Evolutionary conservation across 2,888 invertebrate genomes (phyloP).

Genomic region (Chorisops tibialis): DNA sequence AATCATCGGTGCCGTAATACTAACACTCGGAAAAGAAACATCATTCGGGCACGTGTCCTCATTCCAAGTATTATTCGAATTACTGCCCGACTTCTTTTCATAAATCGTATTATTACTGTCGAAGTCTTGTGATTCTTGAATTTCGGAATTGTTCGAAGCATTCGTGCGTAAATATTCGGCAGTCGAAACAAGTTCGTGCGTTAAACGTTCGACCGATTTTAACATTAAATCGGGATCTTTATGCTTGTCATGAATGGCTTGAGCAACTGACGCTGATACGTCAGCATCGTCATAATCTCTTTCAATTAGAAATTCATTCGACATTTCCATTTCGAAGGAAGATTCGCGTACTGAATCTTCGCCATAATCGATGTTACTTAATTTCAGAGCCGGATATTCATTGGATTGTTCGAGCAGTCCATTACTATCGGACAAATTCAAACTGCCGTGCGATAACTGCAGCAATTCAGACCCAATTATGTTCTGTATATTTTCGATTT

Average conservation of each 20-base stretch:
- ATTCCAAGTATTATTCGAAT: slow-evolving; percentile 69
- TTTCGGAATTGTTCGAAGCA: slow-evolving; percentile 36
- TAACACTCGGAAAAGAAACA: slow-evolving; percentile 76
- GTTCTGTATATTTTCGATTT: slow-evolving; percentile 35
- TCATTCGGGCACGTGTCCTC: slow-evolving; percentile 77
- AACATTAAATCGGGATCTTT: slow-evolving; percentile 67
- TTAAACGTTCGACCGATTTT: slow-evolving; percentile 63
- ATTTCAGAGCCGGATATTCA: slow-evolving; percentile 53
- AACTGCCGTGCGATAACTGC: slow-evolving; percentile 35
- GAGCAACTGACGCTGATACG: slow-evolving; percentile 32
- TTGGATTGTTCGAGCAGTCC: slow-evolving; percentile 46
- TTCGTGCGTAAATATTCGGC: slow-evolving; percentile 60
- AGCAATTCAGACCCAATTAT: slow-evolving; percentile 37
- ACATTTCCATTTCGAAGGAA: slow-evolving; percentile 52
- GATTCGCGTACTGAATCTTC: slow-evolving; percentile 52
- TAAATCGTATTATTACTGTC: slow-evolving; percentile 29
- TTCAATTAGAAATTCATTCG: slow-evolving; percentile 52
- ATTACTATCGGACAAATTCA: slow-evolving; percentile 41
- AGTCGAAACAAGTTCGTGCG: slow-evolving; percentile 63
- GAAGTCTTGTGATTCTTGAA: slow-evolving; percentile 32
- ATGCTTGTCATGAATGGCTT: slow-evolving; percentile 50
- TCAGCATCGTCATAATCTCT: slow-evolving; percentile 44
- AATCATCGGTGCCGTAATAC: slow-evolving; percentile 69
- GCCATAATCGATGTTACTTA: slow-evolving; percentile 45
- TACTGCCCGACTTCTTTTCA: slow-evolving; percentile 38